Conservation (phyloP, 2,113 vertebrate species). For the Clupea harengus region DNA sequence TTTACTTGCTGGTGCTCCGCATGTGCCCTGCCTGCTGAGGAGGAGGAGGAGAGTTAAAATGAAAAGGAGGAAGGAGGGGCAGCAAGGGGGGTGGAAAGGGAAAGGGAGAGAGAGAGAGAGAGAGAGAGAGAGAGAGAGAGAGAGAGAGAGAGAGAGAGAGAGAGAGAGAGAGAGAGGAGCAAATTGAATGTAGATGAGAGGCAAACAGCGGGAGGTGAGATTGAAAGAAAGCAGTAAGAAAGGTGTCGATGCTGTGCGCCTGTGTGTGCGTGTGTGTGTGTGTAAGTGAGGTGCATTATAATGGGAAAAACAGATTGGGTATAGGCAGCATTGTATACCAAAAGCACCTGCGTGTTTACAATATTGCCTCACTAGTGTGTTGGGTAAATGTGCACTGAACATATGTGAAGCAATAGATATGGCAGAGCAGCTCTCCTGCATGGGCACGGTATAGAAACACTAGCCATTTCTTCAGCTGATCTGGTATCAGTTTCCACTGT, state of each 20-base stretch:
- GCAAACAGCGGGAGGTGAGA: conserved; percentile 11
- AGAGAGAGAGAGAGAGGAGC: neutral
- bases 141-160: neutral
- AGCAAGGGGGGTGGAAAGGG: conserved; percentile 51
- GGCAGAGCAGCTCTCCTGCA: neutral
- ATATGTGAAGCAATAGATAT: neutral
- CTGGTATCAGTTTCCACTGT: neutral
- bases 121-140: conserved; percentile 47
- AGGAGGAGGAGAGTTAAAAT: conserved; percentile 26
- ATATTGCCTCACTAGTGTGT: neutral
- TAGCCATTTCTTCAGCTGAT: neutral
- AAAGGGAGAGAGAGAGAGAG: conserved; percentile 37
- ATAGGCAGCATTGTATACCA: neutral
- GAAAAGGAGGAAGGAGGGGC: conserved; percentile 37
- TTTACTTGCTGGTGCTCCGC: conserved; percentile 65
- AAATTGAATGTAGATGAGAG: conserved; percentile 19
- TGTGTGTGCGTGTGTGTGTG: neutral
- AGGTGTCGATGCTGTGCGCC: neutral
- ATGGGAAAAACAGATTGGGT: conserved; percentile 3
- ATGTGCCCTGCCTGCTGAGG: conserved; percentile 52
- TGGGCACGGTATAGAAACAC: neutral
- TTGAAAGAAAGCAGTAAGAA: conserved; percentile 5
- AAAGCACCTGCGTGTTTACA: neutral
- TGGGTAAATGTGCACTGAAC: neutral
- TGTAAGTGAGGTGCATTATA: neutral